Conservation (phyloP, 2,113 vertebrate genomes). For the Cephalopterus ornatus region DNA sequence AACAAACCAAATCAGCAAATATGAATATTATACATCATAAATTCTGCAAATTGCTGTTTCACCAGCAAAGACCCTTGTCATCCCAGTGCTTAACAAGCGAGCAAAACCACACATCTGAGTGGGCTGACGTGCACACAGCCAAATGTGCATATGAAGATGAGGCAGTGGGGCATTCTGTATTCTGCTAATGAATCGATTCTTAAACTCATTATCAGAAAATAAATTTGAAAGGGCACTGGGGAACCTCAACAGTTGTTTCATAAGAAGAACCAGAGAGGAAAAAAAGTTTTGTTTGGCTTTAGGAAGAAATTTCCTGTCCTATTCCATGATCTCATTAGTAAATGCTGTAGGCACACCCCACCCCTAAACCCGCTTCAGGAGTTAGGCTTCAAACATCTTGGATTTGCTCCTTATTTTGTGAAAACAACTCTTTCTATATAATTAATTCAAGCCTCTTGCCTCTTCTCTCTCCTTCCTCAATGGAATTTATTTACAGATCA, state of each 20-base stretch:
- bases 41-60: not conserved
- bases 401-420: constrained; percentile 26
- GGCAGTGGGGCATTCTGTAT: not conserved
- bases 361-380: not conserved
- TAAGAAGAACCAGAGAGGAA: not conserved
- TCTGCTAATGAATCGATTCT: not conserved
- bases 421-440: constrained; percentile 21
- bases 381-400: not conserved
- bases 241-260: constrained; percentile 5
- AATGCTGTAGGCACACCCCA: constrained; percentile 7
- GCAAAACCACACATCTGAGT: not conserved
- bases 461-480: not conserved
- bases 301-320: constrained; percentile 47
- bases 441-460: not conserved
- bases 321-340: constrained; percentile 66
- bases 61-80: accelerated
- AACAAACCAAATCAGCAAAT: not conserved
- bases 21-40: not conserved
- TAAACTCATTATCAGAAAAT: not conserved
- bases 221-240: not conserved
- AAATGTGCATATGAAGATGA: not conserved
- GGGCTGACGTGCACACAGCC: accelerated
- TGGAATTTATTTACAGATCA: constrained; percentile 33
- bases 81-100: accelerated
- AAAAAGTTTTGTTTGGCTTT: constrained; percentile 53